Evolutionary conservation across 1,140 invertebrate genomes (phyloP), one percentile per base, ranked within the genome.

Genomic region (Nasonia vitripennis): DNA sequence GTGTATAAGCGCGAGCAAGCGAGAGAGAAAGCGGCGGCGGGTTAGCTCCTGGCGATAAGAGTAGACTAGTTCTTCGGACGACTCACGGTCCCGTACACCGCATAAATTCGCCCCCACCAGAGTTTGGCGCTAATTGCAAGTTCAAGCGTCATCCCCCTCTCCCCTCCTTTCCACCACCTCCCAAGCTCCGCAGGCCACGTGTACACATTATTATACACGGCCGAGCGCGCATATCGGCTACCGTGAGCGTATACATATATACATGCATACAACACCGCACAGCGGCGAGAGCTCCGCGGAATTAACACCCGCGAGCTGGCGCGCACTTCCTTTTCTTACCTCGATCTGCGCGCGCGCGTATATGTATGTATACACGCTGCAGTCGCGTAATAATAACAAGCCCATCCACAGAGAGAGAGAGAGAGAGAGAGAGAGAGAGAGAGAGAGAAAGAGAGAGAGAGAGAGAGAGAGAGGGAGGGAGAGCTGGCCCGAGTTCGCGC

Each of bases 71-170:
- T 80, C 62, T 73, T 81, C 68, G 45, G 23, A 51, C 68, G 68
- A 71, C 68, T 71, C 55, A 62, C 55, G 55, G 20, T 62, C 55
- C 55, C 55, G 55, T 62, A 62, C 31, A 34, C 5, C 23, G 67
- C 79, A 81, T 71, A 71, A 81, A 70, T 81, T 48, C 20, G 1
- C 31, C 17, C 55, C 17, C 48, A 17, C 48, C 48, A 1, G 79
- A 81, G 68, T 81, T 81, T 34, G 70, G 31, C 34, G 67, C 68
- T 84, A 84, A 84, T 79, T 79, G 68, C 77, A 73, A 79, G 31
- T 84, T 79, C 62, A 62, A n/a, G 55, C 55, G 75, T 84, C 55
- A 78, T 27, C 12, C 2, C 74, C 12, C 12, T 17, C 4, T 5
- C 7, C 7, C 12, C 23, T 37, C 51, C 2, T 6, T 9, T 51